Base-by-base conservation (phyloP, 2,113 vertebrate genomes). In the Apistogramma diplotaenia region DNA sequence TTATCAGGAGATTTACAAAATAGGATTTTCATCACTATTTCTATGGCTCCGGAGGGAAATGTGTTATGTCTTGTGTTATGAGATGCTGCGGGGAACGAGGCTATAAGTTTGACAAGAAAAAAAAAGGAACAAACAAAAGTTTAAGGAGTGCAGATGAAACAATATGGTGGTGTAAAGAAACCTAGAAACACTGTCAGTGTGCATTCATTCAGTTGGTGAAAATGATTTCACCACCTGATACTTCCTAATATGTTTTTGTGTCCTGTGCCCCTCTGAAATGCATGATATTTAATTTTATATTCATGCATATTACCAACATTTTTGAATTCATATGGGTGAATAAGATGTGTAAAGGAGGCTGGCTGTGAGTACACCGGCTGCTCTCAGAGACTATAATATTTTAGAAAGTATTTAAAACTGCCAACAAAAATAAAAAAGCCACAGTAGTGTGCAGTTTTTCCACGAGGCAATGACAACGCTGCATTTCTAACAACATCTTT, bases 1-100 rank as follows among this genome's bases (percentile, higher is more conserved):
- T 57, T 62, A 77, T 85, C 84, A 25, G 4, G 61, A 79, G 77
- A 71, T 79, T 79, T 85, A 85, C 11, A 19, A 74, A 81, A 74
- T 5, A 59, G 57, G 25, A 35, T 83, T 91, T 78, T 74, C 78
- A 87, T 86, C 72, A 65, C 31, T 61, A 6, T 12, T 27, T 70
- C 23, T 25, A 57, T 19, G 35, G 77, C 57, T 87, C 78, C 9
- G 12, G 31, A 53, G 87, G 80, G 83, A 78, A 49, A 27, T 46
- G 33, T 61, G 43, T 82, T 49, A 87, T 78, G 75, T 57, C 65
- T 33, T 43, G 25, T 74, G 1, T 79, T 61, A 29, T 37, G 76
- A 54, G 51, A 83, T 27, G 49, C 35, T 62, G 15, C 8, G 33
- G 29, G 71, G 31, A 59, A 77, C 62, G 10, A 54, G 12, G 19